Conservation (phyloP, 92 coral and sea anemone species). For the Bergia puertoricense region DNA sequence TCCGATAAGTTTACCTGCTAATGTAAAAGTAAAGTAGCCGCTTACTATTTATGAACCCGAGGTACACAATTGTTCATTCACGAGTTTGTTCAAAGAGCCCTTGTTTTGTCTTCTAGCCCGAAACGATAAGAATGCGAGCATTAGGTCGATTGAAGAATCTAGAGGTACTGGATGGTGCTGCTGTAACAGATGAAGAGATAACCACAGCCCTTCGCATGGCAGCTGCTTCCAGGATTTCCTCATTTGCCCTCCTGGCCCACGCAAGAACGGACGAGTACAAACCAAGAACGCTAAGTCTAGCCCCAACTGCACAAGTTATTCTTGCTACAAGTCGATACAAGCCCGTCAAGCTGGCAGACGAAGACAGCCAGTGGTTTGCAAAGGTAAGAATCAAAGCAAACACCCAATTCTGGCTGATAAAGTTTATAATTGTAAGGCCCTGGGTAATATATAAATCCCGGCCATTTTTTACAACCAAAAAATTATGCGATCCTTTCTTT, state of each 20-base stretch:
- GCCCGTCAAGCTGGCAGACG: slow-evolving; percentile 76
- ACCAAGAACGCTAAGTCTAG: slow-evolving; percentile 83
- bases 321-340: slow-evolving; percentile 75
- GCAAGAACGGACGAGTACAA: slow-evolving; percentile 87
- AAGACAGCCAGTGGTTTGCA: slow-evolving; percentile 88
- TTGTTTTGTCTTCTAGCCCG: slow-evolving; percentile 55
- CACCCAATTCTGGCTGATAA: not conserved
- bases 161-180: slow-evolving; percentile 72
- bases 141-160: slow-evolving; percentile 88
- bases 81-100: not conserved
- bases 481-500: no score
- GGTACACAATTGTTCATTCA: no score
- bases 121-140: slow-evolving; percentile 79
- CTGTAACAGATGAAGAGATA: slow-evolving; percentile 80
- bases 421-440: no score
- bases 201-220: slow-evolving; percentile 87
- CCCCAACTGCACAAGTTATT: slow-evolving; percentile 79
- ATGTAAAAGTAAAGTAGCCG: no score
- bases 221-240: slow-evolving; percentile 90
- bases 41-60: no score
- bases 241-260: slow-evolving; percentile 92
- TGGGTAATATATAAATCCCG: no score
- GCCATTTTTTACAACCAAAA: no score
- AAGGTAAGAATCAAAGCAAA: slow-evolving; percentile 54
- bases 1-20: no score